phyloP scores from a whole-genome alignment of 1,140 invertebrate species.

The Lepidostoma basale region DNA sequence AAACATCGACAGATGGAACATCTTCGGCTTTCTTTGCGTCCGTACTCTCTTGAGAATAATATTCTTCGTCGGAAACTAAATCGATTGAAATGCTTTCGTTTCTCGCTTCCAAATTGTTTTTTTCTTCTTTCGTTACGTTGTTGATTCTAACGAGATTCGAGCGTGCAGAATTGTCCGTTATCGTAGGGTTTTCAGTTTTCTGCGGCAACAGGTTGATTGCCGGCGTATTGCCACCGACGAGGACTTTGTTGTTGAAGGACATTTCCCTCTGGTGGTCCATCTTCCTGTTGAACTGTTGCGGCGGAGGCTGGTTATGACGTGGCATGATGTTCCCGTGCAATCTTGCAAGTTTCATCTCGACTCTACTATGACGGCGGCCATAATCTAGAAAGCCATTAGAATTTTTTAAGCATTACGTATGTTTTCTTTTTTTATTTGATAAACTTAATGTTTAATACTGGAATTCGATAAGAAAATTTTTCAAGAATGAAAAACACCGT shows the following conservation, averaged over 20 bases:
- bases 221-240: conserved; percentile 17
- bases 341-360: conserved; percentile 34
- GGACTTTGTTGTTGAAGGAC: conserved; percentile 37
- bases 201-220: neutral
- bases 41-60: neutral
- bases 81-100: neutral
- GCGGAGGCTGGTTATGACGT: conserved; percentile 25
- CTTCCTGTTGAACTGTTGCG: conserved; percentile 25
- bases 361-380: conserved; percentile 17
- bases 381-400: conserved; percentile 31
- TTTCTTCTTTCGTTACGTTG: neutral
- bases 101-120: neutral
- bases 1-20: neutral
- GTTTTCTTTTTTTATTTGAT: neutral
- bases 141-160: conserved; percentile 26
- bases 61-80: neutral
- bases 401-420: neutral
- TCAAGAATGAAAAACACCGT: neutral
- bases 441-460: neutral
- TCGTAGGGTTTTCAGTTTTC: neutral
- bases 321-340: conserved; percentile 32
- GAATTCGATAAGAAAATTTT: neutral
- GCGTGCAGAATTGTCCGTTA: neutral
- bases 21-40: neutral
- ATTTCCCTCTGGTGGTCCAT: conserved; percentile 13